Conservation (phyloP, 2,797 vertebrate genomes). For the Manis javanica region DNA sequence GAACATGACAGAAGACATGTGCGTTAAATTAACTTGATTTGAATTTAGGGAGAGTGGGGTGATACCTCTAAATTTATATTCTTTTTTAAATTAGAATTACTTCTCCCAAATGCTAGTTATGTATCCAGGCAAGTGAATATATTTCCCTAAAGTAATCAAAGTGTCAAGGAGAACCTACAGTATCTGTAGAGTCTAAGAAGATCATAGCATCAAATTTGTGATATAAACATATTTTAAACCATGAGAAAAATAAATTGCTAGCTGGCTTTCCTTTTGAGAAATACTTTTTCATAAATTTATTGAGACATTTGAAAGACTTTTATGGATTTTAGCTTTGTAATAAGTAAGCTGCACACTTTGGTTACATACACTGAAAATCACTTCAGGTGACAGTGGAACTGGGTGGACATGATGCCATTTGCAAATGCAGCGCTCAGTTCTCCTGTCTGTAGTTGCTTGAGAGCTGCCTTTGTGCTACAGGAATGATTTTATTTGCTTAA, state of each 20-base stretch:
- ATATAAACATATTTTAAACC: constrained; percentile 56
- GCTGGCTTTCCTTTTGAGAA: constrained; percentile 50
- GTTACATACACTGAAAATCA: constrained; percentile 41
- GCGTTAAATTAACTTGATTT: constrained; percentile 74
- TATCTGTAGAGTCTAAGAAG: background rate
- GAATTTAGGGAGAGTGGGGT: constrained; percentile 16
- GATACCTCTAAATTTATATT: constrained; percentile 62
- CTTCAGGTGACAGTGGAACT: constrained; percentile 35
- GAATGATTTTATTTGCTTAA: constrained; percentile 58
- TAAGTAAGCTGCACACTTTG: constrained; percentile 54
- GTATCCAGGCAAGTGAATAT: constrained; percentile 22
- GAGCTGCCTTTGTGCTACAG: background rate
- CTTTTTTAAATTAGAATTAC: constrained; percentile 49
- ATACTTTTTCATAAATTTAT: constrained; percentile 41
- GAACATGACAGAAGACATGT: constrained; percentile 58
- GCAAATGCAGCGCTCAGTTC: constrained; percentile 38
- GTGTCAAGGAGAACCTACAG: background rate
- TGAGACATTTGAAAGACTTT: constrained; percentile 61
- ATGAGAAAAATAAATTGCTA: constrained; percentile 35
- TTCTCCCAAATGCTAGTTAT: background rate
- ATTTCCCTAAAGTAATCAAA: constrained; percentile 52
- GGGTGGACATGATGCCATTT: constrained; percentile 44
- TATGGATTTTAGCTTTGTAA: constrained; percentile 66
- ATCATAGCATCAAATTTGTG: background rate
- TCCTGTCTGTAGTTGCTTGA: constrained; percentile 15